Conservation (phyloP, 2,797 vertebrate species). For the Anguilla obscura region DNA sequence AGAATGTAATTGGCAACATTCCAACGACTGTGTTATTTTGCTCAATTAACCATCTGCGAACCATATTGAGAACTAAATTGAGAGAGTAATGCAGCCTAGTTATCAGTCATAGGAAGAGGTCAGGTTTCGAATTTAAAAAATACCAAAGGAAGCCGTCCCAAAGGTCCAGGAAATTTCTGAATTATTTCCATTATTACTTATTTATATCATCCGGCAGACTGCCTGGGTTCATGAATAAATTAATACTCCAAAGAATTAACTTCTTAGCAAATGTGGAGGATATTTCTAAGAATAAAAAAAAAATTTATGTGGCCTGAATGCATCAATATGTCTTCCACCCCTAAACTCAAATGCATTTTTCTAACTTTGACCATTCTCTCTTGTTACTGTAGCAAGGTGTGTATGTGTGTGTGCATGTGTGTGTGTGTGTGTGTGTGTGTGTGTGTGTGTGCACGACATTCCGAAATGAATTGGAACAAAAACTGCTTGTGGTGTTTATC, state of each 20-base stretch:
- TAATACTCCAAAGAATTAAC: conserved; percentile 16
- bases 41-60: neutral
- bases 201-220: conserved; percentile 20
- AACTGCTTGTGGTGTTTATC: neutral
- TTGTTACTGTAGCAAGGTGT: neutral
- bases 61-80: neutral
- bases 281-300: neutral
- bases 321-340: neutral
- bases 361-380: neutral
- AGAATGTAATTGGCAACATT: too few species aligned
- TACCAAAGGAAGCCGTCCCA: conserved; percentile 30
- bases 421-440: neutral
- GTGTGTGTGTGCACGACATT: neutral
- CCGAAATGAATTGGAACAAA: neutral
- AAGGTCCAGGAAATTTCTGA: conserved; percentile 32
- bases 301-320: neutral
- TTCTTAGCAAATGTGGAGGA: neutral
- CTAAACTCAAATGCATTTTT: too few species aligned
- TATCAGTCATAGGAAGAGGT: neutral
- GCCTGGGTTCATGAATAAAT: conserved; percentile 35
- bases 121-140: conserved; percentile 28
- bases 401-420: neutral
- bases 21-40: neutral
- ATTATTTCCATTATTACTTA: conserved; percentile 45
- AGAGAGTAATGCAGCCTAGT: neutral